Evolutionary conservation across 2,888 invertebrate species (phyloP).

Genomic region (Sarcophaga rosellei): DNA sequence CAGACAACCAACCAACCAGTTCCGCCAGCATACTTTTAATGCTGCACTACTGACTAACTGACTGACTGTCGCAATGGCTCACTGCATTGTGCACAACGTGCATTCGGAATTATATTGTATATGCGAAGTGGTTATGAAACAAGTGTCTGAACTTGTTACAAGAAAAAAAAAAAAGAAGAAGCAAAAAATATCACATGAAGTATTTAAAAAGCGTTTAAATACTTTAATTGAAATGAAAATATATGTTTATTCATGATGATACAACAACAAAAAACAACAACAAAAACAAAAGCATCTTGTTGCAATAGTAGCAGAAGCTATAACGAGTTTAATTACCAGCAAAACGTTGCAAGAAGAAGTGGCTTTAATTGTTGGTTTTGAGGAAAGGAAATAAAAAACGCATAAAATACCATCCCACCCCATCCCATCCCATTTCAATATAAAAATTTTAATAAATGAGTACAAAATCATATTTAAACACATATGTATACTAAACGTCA

Average conservation of each 20-base stretch:
- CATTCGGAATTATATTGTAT: background rate
- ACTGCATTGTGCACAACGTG: background rate
- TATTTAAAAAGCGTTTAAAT: slow-evolving; percentile 62
- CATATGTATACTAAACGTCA: slow-evolving; percentile 1
- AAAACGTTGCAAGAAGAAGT: slow-evolving; percentile 9
- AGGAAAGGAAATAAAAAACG: background rate
- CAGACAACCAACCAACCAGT: background rate
- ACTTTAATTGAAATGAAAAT: slow-evolving; percentile 61
- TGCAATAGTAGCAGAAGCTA: background rate
- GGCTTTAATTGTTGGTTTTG: background rate
- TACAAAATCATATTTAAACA: slow-evolving; percentile 43
- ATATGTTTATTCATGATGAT: slow-evolving; percentile 57
- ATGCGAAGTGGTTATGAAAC: background rate
- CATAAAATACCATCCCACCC: slow-evolving; percentile 2
- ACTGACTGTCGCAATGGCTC: background rate
- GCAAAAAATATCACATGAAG: background rate
- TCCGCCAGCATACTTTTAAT: background rate
- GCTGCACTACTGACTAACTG: background rate
- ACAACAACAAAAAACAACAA: slow-evolving; percentile 9
- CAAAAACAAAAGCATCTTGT: slow-evolving; percentile 5
- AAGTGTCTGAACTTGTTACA: too few relatives aligned
- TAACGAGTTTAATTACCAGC: slow-evolving; percentile 56
- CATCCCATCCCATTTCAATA: slow-evolving; percentile 39
- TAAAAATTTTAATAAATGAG: slow-evolving; percentile 60
- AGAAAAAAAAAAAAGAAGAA: too few relatives aligned